Percentiles rank a stretch among this genome's conserved stretches.
Conservation (phyloP, 2,888 invertebrate genomes). For the Lycia hirtaria region DNA sequence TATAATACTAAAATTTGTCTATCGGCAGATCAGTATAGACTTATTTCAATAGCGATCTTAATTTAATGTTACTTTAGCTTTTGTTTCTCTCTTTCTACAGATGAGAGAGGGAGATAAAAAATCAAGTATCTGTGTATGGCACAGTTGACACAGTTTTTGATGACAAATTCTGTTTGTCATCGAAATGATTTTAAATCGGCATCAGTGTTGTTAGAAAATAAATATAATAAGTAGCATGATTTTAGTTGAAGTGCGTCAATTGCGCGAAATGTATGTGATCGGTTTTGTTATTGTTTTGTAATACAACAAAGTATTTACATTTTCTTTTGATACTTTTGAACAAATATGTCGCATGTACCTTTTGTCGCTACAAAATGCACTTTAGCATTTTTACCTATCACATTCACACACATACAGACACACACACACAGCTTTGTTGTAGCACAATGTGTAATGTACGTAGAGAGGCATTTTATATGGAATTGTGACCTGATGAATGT, state of each 20-base stretch:
- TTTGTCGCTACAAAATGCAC: background rate
- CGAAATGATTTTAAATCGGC: background rate
- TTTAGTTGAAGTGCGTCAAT: background rate
- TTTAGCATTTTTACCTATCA: no score
- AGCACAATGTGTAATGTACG: background rate
- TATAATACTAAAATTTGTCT: background rate
- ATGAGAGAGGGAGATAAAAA: no score
- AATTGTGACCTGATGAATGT: background rate
- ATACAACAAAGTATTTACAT: no score
- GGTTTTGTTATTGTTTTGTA: background rate
- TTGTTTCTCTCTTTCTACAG: no score
- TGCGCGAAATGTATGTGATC: background rate
- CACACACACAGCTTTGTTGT: background rate
- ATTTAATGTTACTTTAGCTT: no score
- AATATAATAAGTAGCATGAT: background rate
- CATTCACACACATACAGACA: no score
- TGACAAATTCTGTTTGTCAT: background rate
- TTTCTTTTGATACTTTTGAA: no score
- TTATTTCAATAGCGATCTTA: no score
- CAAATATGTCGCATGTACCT: no score
- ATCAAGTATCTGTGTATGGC: no score
- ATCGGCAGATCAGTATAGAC: no score
- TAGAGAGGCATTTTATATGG: slow-evolving; percentile 5
- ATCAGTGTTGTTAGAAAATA: background rate
- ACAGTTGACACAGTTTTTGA: no score